phyloP scores from a whole-genome alignment of 2,888 invertebrate genomes.

The Drosophila paramelanica region DNA sequence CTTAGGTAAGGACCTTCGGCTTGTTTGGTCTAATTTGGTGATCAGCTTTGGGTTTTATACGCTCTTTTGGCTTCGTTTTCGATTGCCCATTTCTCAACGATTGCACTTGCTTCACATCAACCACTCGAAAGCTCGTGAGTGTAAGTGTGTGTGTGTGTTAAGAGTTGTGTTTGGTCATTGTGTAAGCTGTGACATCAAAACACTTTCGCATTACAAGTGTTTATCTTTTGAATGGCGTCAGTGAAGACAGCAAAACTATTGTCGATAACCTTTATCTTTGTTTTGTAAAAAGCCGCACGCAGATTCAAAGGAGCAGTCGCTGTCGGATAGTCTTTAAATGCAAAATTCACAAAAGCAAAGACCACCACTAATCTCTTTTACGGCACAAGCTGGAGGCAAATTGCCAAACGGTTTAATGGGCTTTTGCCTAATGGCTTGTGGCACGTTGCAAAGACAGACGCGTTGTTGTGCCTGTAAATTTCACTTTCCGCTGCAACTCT shows the following conservation, averaged over 20 bases:
- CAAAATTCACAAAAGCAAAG: conserved; percentile 20
- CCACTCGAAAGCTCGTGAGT: conserved; percentile 62
- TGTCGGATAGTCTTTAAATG: conserved; percentile 18
- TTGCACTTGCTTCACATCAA: conserved; percentile 34
- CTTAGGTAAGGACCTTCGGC: not conserved
- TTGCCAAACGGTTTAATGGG: conserved; percentile 64
- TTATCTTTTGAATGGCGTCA: conserved; percentile 56
- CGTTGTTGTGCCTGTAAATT: conserved; percentile 39
- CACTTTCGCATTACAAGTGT: conserved; percentile 80
- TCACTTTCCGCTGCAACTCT: conserved; percentile 59
- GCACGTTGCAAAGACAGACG: conserved; percentile 13
- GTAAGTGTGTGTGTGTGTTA: conserved; percentile 32
- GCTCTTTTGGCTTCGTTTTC: not conserved
- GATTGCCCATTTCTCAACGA: not conserved
- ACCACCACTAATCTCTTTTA: conserved; percentile 49
- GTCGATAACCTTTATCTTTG: conserved; percentile 64
- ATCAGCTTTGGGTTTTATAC: not conserved
- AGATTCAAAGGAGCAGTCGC: conserved; percentile 60
- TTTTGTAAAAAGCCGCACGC: conserved; percentile 23
- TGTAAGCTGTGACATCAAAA: conserved; percentile 64
- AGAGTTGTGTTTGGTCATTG: conserved; percentile 44
- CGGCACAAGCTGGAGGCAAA: conserved; percentile 33
- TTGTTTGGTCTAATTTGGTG: not conserved
- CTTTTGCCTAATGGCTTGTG: conserved; percentile 22
- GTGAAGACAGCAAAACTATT: conserved; percentile 64